phyloP scores from a whole-genome alignment of 1,140 invertebrate species.

The Anastrepha obliqua region DNA sequence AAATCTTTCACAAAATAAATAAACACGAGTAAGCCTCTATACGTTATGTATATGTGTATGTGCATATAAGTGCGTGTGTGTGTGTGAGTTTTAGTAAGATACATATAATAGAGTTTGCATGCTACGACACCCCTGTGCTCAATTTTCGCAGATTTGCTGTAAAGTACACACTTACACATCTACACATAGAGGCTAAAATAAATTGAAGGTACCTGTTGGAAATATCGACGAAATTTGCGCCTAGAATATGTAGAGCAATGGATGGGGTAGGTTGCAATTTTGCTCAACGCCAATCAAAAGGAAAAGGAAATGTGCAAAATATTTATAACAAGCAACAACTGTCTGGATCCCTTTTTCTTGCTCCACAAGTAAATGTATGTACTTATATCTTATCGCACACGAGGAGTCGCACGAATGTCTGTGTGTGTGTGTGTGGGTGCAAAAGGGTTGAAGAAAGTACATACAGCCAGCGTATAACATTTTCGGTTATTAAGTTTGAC shows the following conservation, averaged over 20 bases:
- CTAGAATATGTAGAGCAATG: background rate
- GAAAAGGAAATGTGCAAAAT: slow-evolving; percentile 30
- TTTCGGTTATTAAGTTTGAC: slow-evolving; percentile 1
- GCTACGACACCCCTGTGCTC: slow-evolving; percentile 27
- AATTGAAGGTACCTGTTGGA: slow-evolving; percentile 23
- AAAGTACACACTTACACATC: background rate
- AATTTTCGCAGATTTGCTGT: slow-evolving; percentile 20
- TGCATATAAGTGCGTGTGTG: background rate
- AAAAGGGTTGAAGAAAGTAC: slow-evolving; percentile 19
- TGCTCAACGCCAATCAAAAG: slow-evolving; percentile 24
- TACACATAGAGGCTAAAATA: background rate
- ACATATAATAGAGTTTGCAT: background rate
- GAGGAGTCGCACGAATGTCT: background rate
- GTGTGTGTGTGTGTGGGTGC: background rate
- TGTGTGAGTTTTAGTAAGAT: background rate
- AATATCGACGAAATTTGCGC: slow-evolving; percentile 19
- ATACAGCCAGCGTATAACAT: no score
- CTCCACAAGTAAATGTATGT: no score
- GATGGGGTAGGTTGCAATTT: background rate
- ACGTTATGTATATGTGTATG: background rate
- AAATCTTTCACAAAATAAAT: background rate
- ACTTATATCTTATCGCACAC: background rate
- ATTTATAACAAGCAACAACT: slow-evolving; percentile 40
- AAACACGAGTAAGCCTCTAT: background rate
- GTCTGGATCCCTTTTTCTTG: background rate